phyloP scores from a whole-genome alignment of 35 echinoderm and acorn worm genomes.

The Ophiothrix spiculata region DNA sequence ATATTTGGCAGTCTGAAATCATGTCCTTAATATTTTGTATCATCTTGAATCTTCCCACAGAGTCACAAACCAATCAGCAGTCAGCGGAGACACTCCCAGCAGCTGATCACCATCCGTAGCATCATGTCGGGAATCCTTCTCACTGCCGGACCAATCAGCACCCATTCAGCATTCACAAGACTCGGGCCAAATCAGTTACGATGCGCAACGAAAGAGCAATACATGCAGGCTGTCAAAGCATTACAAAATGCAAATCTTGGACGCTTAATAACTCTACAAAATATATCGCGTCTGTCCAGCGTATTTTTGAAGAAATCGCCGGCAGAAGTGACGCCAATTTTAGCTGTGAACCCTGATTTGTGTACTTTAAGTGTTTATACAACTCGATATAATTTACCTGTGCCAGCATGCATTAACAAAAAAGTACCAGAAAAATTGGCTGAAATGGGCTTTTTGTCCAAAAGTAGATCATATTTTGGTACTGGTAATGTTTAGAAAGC shows the following conservation, averaged over 20 bases:
- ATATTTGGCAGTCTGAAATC: no score
- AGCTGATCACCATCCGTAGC: neutral
- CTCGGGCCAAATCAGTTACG: neutral
- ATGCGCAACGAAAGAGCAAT: neutral
- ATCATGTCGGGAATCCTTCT: neutral
- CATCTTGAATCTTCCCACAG: no score
- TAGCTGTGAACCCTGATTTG: neutral
- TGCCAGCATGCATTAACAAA: neutral
- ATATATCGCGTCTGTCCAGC: neutral
- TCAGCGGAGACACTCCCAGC: neutral
- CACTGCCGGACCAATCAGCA: neutral
- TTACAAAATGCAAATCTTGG: neutral
- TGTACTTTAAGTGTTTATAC: neutral
- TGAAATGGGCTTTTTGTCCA: neutral
- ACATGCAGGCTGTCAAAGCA: neutral
- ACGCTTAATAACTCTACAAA: neutral
- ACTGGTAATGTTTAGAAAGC: no score
- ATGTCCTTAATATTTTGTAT: no score
- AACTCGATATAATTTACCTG: neutral
- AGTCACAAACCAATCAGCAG: no score
- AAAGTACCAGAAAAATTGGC: neutral
- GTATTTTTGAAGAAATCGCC: neutral
- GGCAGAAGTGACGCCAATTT: neutral
- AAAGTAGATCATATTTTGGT: neutral
- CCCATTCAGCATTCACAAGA: neutral